phyloP scores from a whole-genome alignment of 2,888 invertebrate species.

The Temnothorax ravouxi region DNA sequence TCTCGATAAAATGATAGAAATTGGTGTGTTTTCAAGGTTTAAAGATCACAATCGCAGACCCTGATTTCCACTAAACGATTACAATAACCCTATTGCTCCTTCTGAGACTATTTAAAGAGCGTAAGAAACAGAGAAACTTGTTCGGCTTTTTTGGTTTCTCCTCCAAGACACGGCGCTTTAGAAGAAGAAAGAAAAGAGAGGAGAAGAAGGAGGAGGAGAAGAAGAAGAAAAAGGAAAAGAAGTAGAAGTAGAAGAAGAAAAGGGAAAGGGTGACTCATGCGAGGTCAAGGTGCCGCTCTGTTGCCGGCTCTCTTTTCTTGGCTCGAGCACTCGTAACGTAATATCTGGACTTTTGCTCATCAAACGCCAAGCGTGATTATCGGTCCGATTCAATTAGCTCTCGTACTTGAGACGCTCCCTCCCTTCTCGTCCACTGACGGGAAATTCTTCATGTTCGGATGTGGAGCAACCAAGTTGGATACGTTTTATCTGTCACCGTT shows the following conservation, averaged over 20 bases:
- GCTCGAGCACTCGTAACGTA: conserved; percentile 37
- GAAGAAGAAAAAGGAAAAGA: conserved; percentile 2
- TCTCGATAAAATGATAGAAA: neutral
- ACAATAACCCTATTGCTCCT: conserved; percentile 3
- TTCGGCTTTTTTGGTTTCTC: conserved; percentile 57
- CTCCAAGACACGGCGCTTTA: conserved; percentile 40
- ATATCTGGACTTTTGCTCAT: conserved; percentile 24
- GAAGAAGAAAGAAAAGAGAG: conserved; percentile 5
- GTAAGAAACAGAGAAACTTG: conserved; percentile 46
- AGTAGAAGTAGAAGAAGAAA: conserved; percentile 8
- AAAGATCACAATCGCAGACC: conserved; percentile 9
- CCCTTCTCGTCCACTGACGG: neutral
- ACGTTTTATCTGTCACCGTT: conserved; percentile 42
- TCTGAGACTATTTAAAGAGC: conserved; percentile 36
- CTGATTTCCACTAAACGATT: conserved; percentile 1
- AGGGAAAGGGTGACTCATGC: conserved; percentile 30
- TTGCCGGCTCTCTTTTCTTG: conserved; percentile 67
- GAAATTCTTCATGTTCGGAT: conserved; percentile 12
- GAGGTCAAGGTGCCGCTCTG: conserved; percentile 71
- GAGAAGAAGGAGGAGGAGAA: neutral
- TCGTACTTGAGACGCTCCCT: conserved; percentile 15
- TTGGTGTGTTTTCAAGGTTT: neutral
- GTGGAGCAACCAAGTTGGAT: conserved; percentile 10
- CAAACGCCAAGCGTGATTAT: conserved; percentile 37
- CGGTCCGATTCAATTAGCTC: conserved; percentile 45